Evolutionary conservation across 1,140 invertebrate species (phyloP), one percentile per base, ranked within the genome.

Genomic region (Philopotamus ludificatus): DNA sequence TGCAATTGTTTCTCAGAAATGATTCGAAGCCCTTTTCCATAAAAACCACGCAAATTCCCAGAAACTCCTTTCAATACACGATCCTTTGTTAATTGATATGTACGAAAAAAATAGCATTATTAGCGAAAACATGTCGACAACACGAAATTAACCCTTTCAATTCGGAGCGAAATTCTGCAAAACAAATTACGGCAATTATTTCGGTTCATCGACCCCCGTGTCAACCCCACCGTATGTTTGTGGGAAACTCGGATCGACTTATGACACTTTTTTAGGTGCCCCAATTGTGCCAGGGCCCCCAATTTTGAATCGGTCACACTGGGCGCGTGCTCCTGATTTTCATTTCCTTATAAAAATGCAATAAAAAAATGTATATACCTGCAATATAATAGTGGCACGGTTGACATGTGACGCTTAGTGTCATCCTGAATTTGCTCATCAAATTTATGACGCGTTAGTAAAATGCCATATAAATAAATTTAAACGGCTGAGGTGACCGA

Each of bases 391-490:
- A 12, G 28, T 34, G 4, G 12, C 28, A 34, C 4, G 12, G 28
- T n/a, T 15, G 21, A 26, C 28, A 55, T 34, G 23, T n/a, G 55
- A 58, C 21, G 55, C 55, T 58, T 58, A 58, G 39, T 28, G 55
- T 58, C 55, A 45, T 58, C 45, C 23, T 16, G 26, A 23, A 58
- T 58, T 58, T 23, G 18, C 28, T 9, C 55, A 45, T 58, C 55
- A 58, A 58, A 58, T 58, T 58, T 58, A 58, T 58, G 55, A 44
- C 10, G 55, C 39, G 55, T 58, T 28, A 58, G 55, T 58, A 58
- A 58, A n/a, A 25, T 21, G 55, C 20, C n/a, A n/a, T n/a, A n/a
- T n/a, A n/a, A n/a, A n/a, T n/a, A n/a, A n/a, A n/a, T n/a, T n/a
- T n/a, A n/a, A n/a, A n/a, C n/a, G n/a, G n/a, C n/a, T n/a, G n/a